Evolutionary conservation across 2,888 invertebrate species (phyloP), one percentile per base, ranked within the genome.

Genomic region (Osedax frankpressi): DNA sequence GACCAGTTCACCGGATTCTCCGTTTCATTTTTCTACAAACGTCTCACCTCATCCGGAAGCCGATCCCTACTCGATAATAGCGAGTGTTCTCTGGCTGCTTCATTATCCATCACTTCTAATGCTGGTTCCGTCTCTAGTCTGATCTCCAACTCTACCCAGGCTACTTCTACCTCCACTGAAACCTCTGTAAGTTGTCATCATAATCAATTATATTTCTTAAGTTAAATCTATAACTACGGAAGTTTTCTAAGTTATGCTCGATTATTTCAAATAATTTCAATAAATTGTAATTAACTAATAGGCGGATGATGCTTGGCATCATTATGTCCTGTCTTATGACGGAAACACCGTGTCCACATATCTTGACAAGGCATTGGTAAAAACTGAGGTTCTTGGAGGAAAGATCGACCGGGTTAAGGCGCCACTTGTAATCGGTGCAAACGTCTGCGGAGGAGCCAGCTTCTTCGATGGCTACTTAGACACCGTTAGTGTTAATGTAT

Each of bases 381-480:
- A 65, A n/a, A 19, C 27, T 11, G 28, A 19, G 2, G 26, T 11
- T 1, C 65, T 65, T 24, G 65, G 65, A 28, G 65, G 65, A 28
- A 24, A n/a, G 25, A 25, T 65, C 65, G 19, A 65, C 65, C 65
- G 65, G n/a, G 65, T 65, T 14, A 65, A 65, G 65, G 65, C 65
- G 14, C n/a, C 65, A 28, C 2, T 65, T 27, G 65, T 65, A 19
- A 28, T 65, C 65, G 65, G 65, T 65, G 65, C 27, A 27, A 28
- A 28, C 65, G 65, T 65, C 24, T 65, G 65, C 19, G 65, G 65
- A 0, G 65, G 65, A 65, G 24, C 14, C 65, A 28, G 65, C 65
- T 65, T 65, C 65, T 65, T 65, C 65, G 65, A 65, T n/a, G 65
- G 65, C 14, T 65, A 65, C 65, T 1, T 65, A 14, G 65, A 65